Base-by-base conservation (phyloP, 2,113 vertebrate species). In the Chaenocephalus aceratus region DNA sequence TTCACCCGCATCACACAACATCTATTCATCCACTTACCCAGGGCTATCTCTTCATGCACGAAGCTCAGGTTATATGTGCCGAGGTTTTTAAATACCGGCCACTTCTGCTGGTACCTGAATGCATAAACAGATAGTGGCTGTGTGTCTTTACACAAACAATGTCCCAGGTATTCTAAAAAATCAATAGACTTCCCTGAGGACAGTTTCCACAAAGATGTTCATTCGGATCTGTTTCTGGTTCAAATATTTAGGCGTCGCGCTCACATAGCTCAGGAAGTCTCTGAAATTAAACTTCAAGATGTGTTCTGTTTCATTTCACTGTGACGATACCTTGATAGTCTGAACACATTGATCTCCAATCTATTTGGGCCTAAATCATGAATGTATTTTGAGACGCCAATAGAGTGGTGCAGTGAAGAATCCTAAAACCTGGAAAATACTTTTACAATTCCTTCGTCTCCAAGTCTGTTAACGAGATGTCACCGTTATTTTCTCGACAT, bases 1-100 rank as follows among this genome's bases (percentile, higher is more conserved):
- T 84, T 77, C 80, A 69, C 61, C 41, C 67, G 82, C 84, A 85
- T 77, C 59, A 56, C 66, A 72, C 54, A 63, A 18, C 65, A 65
- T 85, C 58, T 66, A 26, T 52, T 79, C 48, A 14, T 23, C 13
- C 44, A 7, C 74, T 58, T 52, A 78, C 61, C 14, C 10, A 0
- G 14, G 2, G 48, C 2, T 10, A 4, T 44, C 30, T 41, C 9
- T 53, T 60, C 77, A n/a, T 44, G 21, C 79, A 60, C 44, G 11
- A 16, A 16, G 7, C 4, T 63, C 2, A 41, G 2, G 23, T 3
- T 58, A 58, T 10, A 58, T 58, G 52, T 45, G 75, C 46, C 4
- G 34, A 53, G 46, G 18, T 12, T 57, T 34, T 72, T 52, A 75
- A 69, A 79, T 36, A 62, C 23, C 63, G 51, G 30, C 36, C 44